Evolutionary conservation across 2,888 invertebrate species (phyloP), one percentile per base, ranked within the genome.

Genomic region (Merodon equestris): DNA sequence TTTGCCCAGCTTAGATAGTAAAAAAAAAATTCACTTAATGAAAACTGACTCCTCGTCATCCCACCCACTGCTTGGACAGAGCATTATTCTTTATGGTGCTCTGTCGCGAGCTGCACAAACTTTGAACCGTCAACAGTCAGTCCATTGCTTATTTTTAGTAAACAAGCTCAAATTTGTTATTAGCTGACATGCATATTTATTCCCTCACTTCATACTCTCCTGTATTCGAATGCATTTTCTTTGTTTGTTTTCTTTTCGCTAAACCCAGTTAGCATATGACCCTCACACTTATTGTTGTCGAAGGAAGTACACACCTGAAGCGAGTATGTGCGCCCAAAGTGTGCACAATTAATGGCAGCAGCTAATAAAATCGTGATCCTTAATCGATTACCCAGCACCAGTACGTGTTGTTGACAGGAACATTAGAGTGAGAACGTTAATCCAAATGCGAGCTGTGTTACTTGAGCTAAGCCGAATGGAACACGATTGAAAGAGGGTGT

Each of bases 401-500:
- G 79, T 79, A 79, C 79, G 79, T 79, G 79, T 74, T 79, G 79
- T 79, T 79, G 74, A 79, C 74, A 79, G 74, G 79, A 70, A 74
- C 63, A 74, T 79, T 74, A 79, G 57, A 74, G 54, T 74, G 64
- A 73, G 74, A 79, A 79, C 70, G 74, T 73, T 79, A 74, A 74
- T 79, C 79, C 79, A 58, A n/a, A 54, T 63, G 54, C 34, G 64
- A 63, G 64, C 79, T 73, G 61, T 67, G 66, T 77, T 71, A 27
- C 27, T 27, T 27, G 61, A 72, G 67, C 44, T 67, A 53, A 63
- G 48, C 67, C 51, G 63, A 57, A 56, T 40, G 27, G 7, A 27
- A 27, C 3, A 7, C 27, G 27, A 27, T 27, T 27, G 27, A 72
- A 72, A 57, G 67, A 67, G 77, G 77, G 67, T 68, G 77, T 73